Conservation (phyloP, 2,888 invertebrate species). For the Heliconius charithonia region DNA sequence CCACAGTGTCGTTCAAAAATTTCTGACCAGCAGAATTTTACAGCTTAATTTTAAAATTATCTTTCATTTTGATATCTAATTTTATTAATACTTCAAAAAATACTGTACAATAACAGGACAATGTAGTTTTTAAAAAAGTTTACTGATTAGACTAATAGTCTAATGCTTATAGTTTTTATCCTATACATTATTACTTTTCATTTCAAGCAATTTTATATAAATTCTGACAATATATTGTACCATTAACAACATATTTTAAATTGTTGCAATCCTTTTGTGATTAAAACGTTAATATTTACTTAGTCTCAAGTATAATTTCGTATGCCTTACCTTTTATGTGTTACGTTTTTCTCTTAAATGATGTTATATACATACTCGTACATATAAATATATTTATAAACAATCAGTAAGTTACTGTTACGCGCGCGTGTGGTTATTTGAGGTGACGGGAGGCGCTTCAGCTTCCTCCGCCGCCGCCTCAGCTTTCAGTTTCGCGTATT, state of each 20-base stretch:
- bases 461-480: conserved; percentile 78
- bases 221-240: neutral
- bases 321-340: neutral
- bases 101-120: conserved; percentile 46
- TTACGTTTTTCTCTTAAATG: conserved; percentile 5
- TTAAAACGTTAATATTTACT: neutral
- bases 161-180: conserved; percentile 45
- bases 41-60: conserved; percentile 32
- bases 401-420: conserved; percentile 51
- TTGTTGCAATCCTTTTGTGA: neutral
- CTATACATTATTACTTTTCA: neutral
- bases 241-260: neutral
- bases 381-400: conserved; percentile 14
- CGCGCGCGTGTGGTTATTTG: conserved; percentile 76
- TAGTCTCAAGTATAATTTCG: neutral
- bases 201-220: conserved; percentile 9
- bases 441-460: conserved; percentile 73
- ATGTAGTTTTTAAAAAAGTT: conserved; percentile 31
- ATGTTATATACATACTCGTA: neutral
- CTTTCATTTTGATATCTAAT: conserved; percentile 19
- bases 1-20: conserved; percentile 34
- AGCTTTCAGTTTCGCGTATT: conserved; percentile 86
- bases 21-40: conserved; percentile 71
- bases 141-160: conserved; percentile 15
- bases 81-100: conserved; percentile 39